Percentiles rank a stretch among this genome's conserved stretches.
These are phyloP conservation scores for Oryctolagus cuniculus DNA, from an alignment of 2,113 vertebrate species.

Conservation along the genomic window mOryCun1.1 NC_091437.1:34463001-34463500, in stretches of 20 bases:
- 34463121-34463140: not conserved
- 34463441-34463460: not conserved
- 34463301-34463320: not conserved
- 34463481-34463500: not conserved
- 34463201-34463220: not conserved
- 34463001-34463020: constrained; percentile 56
- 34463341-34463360: not conserved
- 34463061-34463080: constrained; percentile 20
- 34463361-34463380: not conserved
- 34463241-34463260: not conserved
- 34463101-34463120: constrained; percentile 12
- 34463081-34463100: constrained; percentile 49
- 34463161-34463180: not conserved
- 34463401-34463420: not conserved
- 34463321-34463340: not conserved
- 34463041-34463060: constrained; percentile 26
- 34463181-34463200: not conserved
- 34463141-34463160: not conserved
- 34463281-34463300: not conserved
- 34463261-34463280: not conserved
- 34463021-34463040: constrained; percentile 68
- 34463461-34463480: not conserved
- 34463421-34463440: not conserved
- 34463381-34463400: not conserved
- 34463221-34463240: not conserved